A percentile compares a stretch with the other conserved stretches of the same genome.
These are phyloP conservation scores for Caerostris darwini DNA, from an alignment of 1,140 invertebrate genomes.

Conservation along the genomic window DNA sequence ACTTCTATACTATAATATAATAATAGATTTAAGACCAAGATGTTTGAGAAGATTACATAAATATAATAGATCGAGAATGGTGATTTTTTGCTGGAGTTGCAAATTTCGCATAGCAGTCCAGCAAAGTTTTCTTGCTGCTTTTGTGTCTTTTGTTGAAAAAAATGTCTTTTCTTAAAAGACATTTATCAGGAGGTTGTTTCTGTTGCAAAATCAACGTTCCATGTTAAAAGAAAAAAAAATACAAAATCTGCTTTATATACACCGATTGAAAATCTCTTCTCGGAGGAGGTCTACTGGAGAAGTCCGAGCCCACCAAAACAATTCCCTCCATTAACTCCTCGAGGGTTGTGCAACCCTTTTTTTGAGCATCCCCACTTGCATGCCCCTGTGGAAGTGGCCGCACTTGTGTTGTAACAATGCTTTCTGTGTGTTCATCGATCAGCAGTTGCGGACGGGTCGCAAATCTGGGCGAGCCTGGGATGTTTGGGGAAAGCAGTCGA, in stretches of 20 bases:
- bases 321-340: background rate
- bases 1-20: no score
- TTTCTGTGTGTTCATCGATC: constrained; percentile 8
- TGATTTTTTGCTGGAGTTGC: no score
- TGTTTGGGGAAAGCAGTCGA: constrained; percentile 39
- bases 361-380: background rate
- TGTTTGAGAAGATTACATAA: no score
- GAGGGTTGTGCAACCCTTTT: background rate
- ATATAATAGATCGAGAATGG: no score
- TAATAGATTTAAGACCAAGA: no score
- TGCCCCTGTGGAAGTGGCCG: background rate
- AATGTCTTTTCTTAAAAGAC: no score
- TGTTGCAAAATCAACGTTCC: no score
- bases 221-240: no score
- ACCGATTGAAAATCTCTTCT: background rate
- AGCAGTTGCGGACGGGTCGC: background rate
- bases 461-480: constrained; percentile 21
- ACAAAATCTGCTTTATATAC: background rate
- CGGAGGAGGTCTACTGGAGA: background rate
- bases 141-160: no score
- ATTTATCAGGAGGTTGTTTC: no score
- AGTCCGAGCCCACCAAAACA: background rate
- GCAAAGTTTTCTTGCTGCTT: no score
- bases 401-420: background rate
- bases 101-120: no score